Evolutionary conservation across 2,888 invertebrate species (phyloP), one percentile per base, ranked within the genome.

Genomic region (Torymus texanus): DNA sequence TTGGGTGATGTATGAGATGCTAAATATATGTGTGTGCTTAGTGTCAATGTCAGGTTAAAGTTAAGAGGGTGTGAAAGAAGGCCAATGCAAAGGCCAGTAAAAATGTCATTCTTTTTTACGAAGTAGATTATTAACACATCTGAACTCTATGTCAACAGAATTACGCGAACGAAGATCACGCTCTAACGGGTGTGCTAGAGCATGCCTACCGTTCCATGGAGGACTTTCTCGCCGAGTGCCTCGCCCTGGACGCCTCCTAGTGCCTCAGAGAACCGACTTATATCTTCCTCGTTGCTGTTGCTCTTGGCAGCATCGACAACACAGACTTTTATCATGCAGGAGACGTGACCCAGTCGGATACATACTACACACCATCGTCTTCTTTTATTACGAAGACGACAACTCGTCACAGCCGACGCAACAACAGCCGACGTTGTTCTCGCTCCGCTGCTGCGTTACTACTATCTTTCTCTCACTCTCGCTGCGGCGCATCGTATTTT

Each of bases 131-230:
- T 41, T 41, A 41, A 56, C 12, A 10, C 13, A 24, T 21, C 2
- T 29, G 14, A 24, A 58, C 10, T 12, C 8, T 63, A 50, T 55
- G 21, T 8, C 41, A 41, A 41, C 92, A 97, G 97, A 95, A 96
- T 84, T 98, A 98, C 90, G 96, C 97, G 71, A 97, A 97, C 90
- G 97, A 97, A 91, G 96, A 96, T 82, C 97, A 97, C 91, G 94
- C 95, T 85, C 91, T 97, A 82, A 92, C 92, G 84, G 97, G 97
- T 78, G 97, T 97, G 82, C 93, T 96, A 87, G 96, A 96, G 90
- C 97, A 98, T 92, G 95, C 97, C 85, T 97, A 97, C 91, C 94
- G 95, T 88, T 97, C 97, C 85, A 97, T 97, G 96, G 97, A 97
- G 92, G 95, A 97, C 91, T 97, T 95, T 92, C 94, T 97, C 90